Base-by-base conservation (phyloP, 2,888 invertebrate genomes). In the Colostygia pectinataria region DNA sequence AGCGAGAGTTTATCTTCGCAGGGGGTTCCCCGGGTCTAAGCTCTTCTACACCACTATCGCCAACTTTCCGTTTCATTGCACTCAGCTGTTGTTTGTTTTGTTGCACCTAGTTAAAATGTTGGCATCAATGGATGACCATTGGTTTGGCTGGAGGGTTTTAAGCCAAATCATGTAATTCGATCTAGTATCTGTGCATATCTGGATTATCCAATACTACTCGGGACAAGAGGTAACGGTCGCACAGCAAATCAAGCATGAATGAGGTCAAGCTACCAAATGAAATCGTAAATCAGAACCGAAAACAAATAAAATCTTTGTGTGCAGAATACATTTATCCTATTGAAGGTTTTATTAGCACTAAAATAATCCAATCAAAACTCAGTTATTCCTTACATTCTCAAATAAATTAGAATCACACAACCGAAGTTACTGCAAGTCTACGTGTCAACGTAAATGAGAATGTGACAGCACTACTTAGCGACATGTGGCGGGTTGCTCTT, bases 41-140 rank as follows among this genome's bases (percentile, higher is more conserved):
- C 45, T 93, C 93, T 48, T 94, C 94, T 14, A 95, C 87, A 0
- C 88, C 88, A 1, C 78, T 56, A 45, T 89, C 89, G 79, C 91
- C 66, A 90, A 90, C 94, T 83, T 96, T 96, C 49, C 95, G 93
- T 79, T 97, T 97, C 74, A 97, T 90, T 33, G 96, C 93, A 72
- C 97, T 97, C 59, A 98, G 93, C 71, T 95, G 94, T 81, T 98
- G 98, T 75, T 98, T 98, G 83, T 98, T 98, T 64, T 95, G 95
- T 83, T 99, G 99, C 46, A 99, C 97, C 98, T 98, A 68, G 60
- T 53, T 40, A 47, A 10, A 60, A 36, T 24, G 12, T 24, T 9
- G 13, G 36, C 4, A 23, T 52, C n/a, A 54, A 10, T 18, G 20
- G 12, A 8, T 27, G 13, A 28, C 10, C 12, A 14, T 31, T 14